Percentiles rank a stretch among this genome's conserved stretches.
Conservation (phyloP, 1,140 invertebrate species). For the Drosophila sturtevanti region DNA sequence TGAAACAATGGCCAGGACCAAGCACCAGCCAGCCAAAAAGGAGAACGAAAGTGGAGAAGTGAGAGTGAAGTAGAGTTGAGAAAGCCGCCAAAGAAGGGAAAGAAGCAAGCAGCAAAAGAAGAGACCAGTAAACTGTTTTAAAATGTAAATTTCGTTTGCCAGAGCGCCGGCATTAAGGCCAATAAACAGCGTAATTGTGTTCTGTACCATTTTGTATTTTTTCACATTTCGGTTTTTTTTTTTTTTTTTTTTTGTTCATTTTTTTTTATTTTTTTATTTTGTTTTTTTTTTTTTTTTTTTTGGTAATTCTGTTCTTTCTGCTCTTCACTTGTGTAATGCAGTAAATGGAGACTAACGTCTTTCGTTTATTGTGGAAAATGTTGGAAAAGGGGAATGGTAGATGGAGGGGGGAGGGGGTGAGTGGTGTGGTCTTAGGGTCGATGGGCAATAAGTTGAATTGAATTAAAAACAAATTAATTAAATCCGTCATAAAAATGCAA, state of each 20-base stretch:
- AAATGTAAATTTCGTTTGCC: slow-evolving; percentile 77
- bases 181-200: slow-evolving; percentile 80
- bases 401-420: background rate
- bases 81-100: slow-evolving; percentile 8
- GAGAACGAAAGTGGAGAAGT: slow-evolving; percentile 1
- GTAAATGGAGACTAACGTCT: slow-evolving; percentile 34
- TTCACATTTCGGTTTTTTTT: background rate
- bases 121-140: slow-evolving; percentile 72
- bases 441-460: slow-evolving; percentile 74
- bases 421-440: background rate
- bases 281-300: slow-evolving; percentile 6
- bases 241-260: background rate
- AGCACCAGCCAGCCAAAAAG: slow-evolving; percentile 18
- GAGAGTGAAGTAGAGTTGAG: background rate
- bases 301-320: background rate
- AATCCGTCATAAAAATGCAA: slow-evolving; percentile 68
- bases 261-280: slow-evolving; percentile 2
- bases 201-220: slow-evolving; percentile 18
- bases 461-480: slow-evolving; percentile 82
- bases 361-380: background rate
- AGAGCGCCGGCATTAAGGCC: slow-evolving; percentile 76
- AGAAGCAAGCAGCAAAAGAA: slow-evolving; percentile 16
- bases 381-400: no score
- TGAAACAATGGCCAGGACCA: slow-evolving; percentile 60
- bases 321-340: slow-evolving; percentile 1